These are phyloP conservation scores for Acanthococcus lagerstroemiae DNA, from an alignment of 2,888 invertebrate species.

Conservation along the genomic window DNA sequence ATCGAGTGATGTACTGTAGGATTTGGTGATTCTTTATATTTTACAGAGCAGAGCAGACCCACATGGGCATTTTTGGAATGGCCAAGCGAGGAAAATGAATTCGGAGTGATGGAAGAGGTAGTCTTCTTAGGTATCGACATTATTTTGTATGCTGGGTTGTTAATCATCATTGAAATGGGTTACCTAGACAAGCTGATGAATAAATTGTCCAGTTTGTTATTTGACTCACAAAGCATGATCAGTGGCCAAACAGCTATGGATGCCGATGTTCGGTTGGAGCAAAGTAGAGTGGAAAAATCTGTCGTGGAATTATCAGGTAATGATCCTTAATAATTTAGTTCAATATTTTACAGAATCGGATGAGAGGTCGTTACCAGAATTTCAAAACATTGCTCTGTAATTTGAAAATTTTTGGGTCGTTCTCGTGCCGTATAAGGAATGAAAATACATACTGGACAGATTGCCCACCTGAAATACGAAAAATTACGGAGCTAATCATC, in stretches of 20 bases:
- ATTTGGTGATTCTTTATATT: too few relatives aligned
- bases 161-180: slow-evolving; percentile 34
- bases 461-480: too few relatives aligned
- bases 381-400: too few relatives aligned
- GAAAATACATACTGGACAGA: too few relatives aligned
- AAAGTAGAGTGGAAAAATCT: not conserved
- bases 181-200: not conserved
- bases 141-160: slow-evolving; percentile 34
- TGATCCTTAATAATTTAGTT: too few relatives aligned
- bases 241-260: not conserved
- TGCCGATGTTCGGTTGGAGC: not conserved
- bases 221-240: not conserved
- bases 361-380: too few relatives aligned
- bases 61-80: slow-evolving; percentile 29
- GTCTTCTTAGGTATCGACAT: slow-evolving; percentile 35
- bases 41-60: not conserved
- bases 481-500: too few relatives aligned
- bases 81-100: slow-evolving; percentile 21
- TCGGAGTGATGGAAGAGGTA: slow-evolving; percentile 34
- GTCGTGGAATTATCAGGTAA: not conserved
- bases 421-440: too few relatives aligned
- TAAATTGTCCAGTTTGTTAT: too few relatives aligned
- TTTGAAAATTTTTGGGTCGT: too few relatives aligned
- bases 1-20: too few relatives aligned
- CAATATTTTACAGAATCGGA: too few relatives aligned